phyloP scores from a whole-genome alignment of 2,797 vertebrate species.

The Gorsachius magnificus region DNA sequence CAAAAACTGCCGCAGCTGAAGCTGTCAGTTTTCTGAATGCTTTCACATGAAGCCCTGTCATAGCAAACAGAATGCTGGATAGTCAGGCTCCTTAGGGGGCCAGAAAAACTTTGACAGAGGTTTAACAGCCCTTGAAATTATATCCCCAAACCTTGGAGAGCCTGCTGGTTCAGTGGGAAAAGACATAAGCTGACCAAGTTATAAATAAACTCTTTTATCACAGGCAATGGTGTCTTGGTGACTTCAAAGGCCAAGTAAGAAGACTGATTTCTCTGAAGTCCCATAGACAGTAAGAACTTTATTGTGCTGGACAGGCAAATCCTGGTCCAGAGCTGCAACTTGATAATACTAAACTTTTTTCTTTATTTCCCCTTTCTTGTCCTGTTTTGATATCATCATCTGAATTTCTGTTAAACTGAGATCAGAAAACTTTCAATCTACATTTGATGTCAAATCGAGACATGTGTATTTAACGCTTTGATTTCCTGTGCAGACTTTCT shows the following conservation, averaged over 20 bases:
- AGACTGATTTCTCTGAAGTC: constrained; percentile 80
- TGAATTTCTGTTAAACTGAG: constrained; percentile 59
- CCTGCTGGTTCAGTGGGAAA: constrained; percentile 85
- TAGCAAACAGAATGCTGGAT: constrained; percentile 78
- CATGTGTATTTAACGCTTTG: background rate
- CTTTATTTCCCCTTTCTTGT: constrained; percentile 38
- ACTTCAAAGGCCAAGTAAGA: constrained; percentile 81
- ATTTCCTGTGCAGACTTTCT: constrained; percentile 10
- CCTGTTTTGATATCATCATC: constrained; percentile 51
- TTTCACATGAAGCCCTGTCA: constrained; percentile 79
- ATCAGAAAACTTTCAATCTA: constrained; percentile 30
- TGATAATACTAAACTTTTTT: constrained; percentile 42
- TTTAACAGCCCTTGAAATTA: constrained; percentile 87
- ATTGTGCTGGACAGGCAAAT: constrained; percentile 66
- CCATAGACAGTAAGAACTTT: constrained; percentile 76
- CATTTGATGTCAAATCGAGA: constrained; percentile 10
- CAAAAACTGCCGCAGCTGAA: constrained; percentile 73
- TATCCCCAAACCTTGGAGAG: constrained; percentile 79
- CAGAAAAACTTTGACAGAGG: constrained; percentile 83
- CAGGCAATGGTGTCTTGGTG: constrained; percentile 77
- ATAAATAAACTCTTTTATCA: constrained; percentile 88
- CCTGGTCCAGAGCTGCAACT: constrained; percentile 58
- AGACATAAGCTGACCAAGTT: constrained; percentile 81
- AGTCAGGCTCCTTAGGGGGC: constrained; percentile 78
- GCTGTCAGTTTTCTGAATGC: constrained; percentile 75